phyloP scores from a whole-genome alignment of 2,113 vertebrate genomes.

The Stegastes partitus region DNA sequence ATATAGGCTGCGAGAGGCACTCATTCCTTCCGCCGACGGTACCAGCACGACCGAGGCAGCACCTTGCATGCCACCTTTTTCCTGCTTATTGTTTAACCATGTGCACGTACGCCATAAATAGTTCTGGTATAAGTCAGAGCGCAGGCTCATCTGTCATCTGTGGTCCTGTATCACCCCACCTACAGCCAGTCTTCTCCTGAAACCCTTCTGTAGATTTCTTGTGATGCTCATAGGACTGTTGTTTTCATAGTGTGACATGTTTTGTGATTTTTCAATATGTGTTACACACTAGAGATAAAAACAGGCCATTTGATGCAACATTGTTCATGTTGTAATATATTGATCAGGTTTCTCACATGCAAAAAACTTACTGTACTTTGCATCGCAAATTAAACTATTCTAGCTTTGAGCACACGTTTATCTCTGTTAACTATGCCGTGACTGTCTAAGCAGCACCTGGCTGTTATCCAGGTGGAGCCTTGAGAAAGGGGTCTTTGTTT shows the following conservation, averaged over 20 bases:
- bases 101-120: constrained; percentile 5
- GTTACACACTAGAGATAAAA: neutral
- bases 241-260: neutral
- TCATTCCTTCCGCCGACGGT: constrained; percentile 31
- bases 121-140: neutral
- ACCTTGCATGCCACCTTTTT: constrained; percentile 45
- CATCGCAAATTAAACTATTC: neutral
- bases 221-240: neutral
- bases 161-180: neutral
- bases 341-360: neutral
- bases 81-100: constrained; percentile 59
- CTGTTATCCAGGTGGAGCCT: constrained; percentile 24
- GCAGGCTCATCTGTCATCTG: neutral
- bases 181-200: neutral
- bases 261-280: neutral
- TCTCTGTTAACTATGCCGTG: constrained; percentile 26
- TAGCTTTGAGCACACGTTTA: neutral
- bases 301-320: too few relatives aligned
- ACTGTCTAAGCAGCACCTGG: constrained; percentile 37
- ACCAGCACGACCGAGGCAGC: constrained; percentile 23
- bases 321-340: too few relatives aligned
- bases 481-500: constrained; percentile 59
- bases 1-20: constrained; percentile 5
- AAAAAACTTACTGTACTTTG: neutral
- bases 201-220: neutral